Evolutionary conservation across 2,888 invertebrate genomes (phyloP).

Genomic region (Cylloceria caligata): DNA sequence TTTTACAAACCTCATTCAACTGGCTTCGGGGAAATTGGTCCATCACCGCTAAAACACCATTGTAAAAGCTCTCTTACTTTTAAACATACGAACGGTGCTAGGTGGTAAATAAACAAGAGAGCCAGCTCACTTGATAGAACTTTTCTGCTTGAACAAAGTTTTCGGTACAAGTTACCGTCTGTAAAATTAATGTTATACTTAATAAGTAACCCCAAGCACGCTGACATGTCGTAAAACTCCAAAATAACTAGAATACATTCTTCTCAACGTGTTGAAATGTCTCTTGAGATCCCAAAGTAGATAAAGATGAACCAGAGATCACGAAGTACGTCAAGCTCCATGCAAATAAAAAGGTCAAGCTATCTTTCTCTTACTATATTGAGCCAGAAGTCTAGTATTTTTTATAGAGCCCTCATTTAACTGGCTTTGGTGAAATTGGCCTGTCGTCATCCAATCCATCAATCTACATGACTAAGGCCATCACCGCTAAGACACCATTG

Average conservation of each 20-base stretch:
- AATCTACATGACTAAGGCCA: background rate
- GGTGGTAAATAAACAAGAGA: no score
- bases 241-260: background rate
- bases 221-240: no score
- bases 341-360: background rate
- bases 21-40: no score
- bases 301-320: conserved; percentile 1
- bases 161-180: no score
- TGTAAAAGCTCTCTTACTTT: no score
- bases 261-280: background rate
- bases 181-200: no score
- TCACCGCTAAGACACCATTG: background rate
- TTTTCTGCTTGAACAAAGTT: no score
- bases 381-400: background rate
- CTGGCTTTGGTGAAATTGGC: background rate
- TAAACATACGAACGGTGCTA: no score
- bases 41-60: no score
- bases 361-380: background rate
- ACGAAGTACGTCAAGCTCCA: background rate
- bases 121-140: no score
- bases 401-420: background rate
- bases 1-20: no score
- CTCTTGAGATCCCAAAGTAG: background rate
- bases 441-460: background rate
- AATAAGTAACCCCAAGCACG: no score